Evolutionary conservation across 2,797 vertebrate species (phyloP).

Genomic region (Austrolebias charrua): DNA sequence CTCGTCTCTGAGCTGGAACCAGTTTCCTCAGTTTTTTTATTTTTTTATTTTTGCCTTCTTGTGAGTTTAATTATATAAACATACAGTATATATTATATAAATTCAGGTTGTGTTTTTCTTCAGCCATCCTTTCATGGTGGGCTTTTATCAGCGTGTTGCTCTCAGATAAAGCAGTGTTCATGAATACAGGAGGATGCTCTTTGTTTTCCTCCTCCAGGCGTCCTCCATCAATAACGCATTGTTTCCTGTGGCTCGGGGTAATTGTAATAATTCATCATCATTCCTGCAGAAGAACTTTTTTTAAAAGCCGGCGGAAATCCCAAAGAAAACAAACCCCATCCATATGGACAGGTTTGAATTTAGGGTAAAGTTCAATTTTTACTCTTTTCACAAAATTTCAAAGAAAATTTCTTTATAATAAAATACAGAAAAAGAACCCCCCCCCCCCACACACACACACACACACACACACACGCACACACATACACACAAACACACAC

Average conservation of each 20-base stretch:
- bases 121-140: constrained; percentile 27
- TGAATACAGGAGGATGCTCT: constrained; percentile 26
- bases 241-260: constrained; percentile 82
- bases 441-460: too few relatives aligned
- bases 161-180: constrained; percentile 41
- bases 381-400: background rate
- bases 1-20: constrained; percentile 26
- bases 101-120: constrained; percentile 20
- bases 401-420: too few relatives aligned
- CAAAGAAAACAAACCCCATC: constrained; percentile 16
- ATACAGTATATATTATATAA: too few relatives aligned
- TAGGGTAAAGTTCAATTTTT: constrained; percentile 6
- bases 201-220: constrained; percentile 33
- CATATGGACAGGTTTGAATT: background rate
- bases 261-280: constrained; percentile 90
- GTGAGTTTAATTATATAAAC: constrained; percentile 27
- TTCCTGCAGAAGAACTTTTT: constrained; percentile 79
- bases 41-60: constrained; percentile 1
- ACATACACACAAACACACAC: too few relatives aligned
- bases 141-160: constrained; percentile 45
- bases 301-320: constrained; percentile 28
- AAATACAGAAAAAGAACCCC: too few relatives aligned
- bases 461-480: too few relatives aligned
- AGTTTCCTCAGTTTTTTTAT: constrained; percentile 23
- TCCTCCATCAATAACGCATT: constrained; percentile 81